Conservation (phyloP, 2,113 vertebrate genomes). For the Gopherus evgoodei region DNA sequence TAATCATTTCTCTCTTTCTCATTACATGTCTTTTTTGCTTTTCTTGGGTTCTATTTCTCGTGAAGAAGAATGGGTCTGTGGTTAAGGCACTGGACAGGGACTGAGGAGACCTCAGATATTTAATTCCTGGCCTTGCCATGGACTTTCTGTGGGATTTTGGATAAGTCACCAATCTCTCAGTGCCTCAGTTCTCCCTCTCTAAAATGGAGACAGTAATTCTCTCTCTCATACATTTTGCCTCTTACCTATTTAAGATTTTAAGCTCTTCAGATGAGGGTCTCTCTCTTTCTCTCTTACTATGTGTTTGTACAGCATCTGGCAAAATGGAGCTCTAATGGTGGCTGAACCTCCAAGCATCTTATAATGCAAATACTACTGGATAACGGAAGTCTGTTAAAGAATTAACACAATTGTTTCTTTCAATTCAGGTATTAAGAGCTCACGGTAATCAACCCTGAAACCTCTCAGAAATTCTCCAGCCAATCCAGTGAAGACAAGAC, state of each 20-base stretch:
- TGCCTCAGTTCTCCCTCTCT: background rate
- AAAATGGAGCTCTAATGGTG: background rate
- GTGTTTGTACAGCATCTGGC: background rate
- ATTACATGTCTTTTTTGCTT: no score
- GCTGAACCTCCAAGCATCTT: background rate
- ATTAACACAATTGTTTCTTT: rapidly evolving
- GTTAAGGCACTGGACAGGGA: no score
- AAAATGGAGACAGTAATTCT: rapidly evolving
- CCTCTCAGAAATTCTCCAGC: background rate
- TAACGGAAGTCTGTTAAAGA: background rate
- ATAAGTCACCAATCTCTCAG: rapidly evolving
- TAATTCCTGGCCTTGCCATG: no score
- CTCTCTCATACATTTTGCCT: background rate
- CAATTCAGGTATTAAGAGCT: background rate
- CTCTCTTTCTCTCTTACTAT: background rate
- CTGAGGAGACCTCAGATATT: no score
- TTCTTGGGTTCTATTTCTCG: no score
- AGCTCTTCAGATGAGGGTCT: background rate
- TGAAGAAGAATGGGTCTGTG: no score
- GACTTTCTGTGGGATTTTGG: background rate
- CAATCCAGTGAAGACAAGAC: background rate
- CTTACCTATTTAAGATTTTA: background rate
- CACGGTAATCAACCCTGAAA: background rate
- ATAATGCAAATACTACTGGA: background rate
- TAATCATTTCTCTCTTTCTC: no score